Evolutionary conservation across 2,797 vertebrate genomes (phyloP).

Genomic region (Enteromius trimaculatus): DNA sequence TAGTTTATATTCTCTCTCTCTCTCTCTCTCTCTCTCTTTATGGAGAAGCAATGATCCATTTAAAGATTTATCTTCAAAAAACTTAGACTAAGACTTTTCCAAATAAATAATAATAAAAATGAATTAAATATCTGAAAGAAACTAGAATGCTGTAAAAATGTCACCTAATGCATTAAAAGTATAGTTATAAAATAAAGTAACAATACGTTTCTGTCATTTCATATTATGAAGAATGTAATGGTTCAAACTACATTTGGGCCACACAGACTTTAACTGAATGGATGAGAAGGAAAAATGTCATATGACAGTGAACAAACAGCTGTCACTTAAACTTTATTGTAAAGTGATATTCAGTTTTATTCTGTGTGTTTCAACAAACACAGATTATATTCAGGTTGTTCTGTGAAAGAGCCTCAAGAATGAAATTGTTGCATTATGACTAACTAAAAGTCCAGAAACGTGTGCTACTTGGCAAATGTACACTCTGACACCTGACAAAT

Average conservation of each 20-base stretch:
- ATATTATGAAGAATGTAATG: neutral
- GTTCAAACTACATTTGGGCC: neutral
- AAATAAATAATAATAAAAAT: neutral
- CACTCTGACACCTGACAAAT: neutral
- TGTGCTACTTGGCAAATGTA: neutral
- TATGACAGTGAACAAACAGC: too few relatives aligned
- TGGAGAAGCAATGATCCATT: neutral
- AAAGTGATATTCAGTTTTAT: neutral
- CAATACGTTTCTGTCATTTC: neutral
- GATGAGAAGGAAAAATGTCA: neutral
- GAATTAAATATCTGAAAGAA: neutral
- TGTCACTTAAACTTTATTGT: neutral
- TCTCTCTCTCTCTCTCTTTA: neutral
- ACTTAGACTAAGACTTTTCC: neutral
- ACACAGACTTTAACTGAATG: neutral
- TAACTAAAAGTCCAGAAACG: neutral
- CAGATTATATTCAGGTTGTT: neutral
- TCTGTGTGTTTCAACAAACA: neutral
- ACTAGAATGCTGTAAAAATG: neutral
- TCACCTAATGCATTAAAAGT: neutral
- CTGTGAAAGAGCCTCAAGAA: neutral
- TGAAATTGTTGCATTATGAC: neutral
- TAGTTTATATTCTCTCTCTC: neutral
- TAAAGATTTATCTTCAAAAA: neutral
- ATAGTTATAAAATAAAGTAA: neutral